Base-by-base conservation (phyloP, 2,888 invertebrate species). In the Hymenopus coronatus region DNA sequence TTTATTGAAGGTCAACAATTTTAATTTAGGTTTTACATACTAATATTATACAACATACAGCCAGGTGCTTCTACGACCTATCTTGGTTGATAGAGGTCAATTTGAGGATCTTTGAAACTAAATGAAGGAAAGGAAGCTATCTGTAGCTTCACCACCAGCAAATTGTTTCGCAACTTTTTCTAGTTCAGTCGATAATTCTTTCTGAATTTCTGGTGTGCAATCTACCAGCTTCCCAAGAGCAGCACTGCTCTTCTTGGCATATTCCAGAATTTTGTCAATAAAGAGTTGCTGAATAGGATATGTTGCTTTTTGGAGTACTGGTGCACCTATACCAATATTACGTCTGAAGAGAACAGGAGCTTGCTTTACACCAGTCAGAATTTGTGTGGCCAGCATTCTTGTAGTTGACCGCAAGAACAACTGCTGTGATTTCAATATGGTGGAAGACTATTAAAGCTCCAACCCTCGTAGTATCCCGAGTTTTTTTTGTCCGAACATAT, bases 211-310 rank as follows among this genome's bases (percentile, higher is more conserved):
- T 0, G 98, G 97, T 88, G 96, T 96, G 6, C 97, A 94, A 88
- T 98, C 98, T 0, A 98, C 97, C 87, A 98, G 93, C 93, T 97
- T 97, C 89, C 97, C 97, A 90, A 97, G 96, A 40, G 92, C 92
- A 89, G 93, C 91, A 89, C 98, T 98, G 95, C 97, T 97, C 93
- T 98, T 98, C 91, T 96, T 94, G 92, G 96, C 97, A 94, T 98
- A 99, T 94, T 98, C 98, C 90, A 96, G 95, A 91, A 99, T 95
- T 95, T 99, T 98, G 91, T 98, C 97, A 82, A 99, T 93, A 93
- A 99, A 99, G 88, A 99, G 94, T 93, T 98, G 97, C 93, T 99
- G 99, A 92, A 99, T 97, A 7, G 99, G 98, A 93, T 99, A 99
- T 3, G 95, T 93, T 3, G 96, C 96, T 93, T 97, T 97, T 92